Conservation (phyloP, 2,113 vertebrate species). For the Tragelaphus buxtoni region DNA sequence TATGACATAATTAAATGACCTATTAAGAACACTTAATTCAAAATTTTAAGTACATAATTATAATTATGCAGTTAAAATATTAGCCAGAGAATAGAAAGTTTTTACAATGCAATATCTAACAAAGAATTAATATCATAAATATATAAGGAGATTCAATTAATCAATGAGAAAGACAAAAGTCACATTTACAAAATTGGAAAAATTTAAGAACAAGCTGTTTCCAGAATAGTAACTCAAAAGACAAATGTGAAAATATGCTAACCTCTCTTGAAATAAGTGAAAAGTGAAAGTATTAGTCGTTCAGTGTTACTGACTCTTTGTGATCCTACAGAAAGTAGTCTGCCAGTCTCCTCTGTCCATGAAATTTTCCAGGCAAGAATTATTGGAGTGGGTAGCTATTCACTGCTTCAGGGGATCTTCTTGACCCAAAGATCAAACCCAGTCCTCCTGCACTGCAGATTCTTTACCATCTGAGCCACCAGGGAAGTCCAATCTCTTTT, state of each 20-base stretch:
- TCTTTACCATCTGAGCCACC: not conserved
- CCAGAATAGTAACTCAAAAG: not conserved
- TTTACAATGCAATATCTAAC: not conserved
- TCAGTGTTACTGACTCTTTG: not conserved
- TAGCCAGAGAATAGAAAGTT: not conserved
- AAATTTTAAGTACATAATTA: not conserved
- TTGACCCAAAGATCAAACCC: not conserved
- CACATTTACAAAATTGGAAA: not conserved
- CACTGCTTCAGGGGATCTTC: not conserved
- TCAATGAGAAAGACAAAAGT: not conserved
- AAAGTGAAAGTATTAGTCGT: not conserved
- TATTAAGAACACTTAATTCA: not conserved
- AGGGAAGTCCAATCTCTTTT: not conserved
- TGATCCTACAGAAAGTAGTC: not conserved
- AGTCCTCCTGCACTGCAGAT: not conserved
- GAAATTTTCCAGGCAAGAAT: not conserved
- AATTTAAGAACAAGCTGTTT: not conserved
- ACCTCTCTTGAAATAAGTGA: not conserved
- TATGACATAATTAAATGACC: not conserved
- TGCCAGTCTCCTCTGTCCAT: not conserved
- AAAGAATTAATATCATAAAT: not conserved
- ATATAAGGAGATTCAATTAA: not conserved
- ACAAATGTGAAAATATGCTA: not conserved
- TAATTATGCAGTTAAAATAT: conserved; percentile 9
- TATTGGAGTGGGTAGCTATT: not conserved